A percentile compares a stretch with the other conserved stretches of the same genome.
Conservation (phyloP, 2,888 invertebrate genomes). For the Conops quadrifasciatus region DNA sequence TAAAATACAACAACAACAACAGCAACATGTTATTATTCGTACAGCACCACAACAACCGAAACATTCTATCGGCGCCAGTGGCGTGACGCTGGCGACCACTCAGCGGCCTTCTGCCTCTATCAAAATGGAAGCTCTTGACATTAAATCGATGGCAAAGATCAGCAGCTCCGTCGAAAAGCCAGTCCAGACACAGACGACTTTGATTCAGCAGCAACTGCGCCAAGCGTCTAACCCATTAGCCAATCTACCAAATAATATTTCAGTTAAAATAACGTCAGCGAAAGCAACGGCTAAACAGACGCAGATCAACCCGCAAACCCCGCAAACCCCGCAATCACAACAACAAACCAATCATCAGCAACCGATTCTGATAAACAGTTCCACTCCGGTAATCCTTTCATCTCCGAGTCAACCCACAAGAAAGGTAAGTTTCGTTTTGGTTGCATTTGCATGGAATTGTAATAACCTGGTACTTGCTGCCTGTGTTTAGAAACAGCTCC, state of each 20-base stretch:
- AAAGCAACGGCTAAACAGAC: constrained; percentile 51
- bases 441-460: background rate
- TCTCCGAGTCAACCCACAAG: constrained; percentile 54
- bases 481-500: constrained; percentile 50
- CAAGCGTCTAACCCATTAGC: constrained; percentile 57
- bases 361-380: constrained; percentile 60
- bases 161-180: constrained; percentile 45
- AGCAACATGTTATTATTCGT: constrained; percentile 52
- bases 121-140: constrained; percentile 61
- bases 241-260: constrained; percentile 62
- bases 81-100: constrained; percentile 38
- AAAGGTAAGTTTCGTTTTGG: constrained; percentile 44
- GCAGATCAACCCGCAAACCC: constrained; percentile 42
- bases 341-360: constrained; percentile 53
- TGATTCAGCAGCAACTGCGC: constrained; percentile 54
- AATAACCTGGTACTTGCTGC: background rate
- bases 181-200: constrained; percentile 39
- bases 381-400: constrained; percentile 60
- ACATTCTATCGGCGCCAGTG: constrained; percentile 45
- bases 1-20: constrained; percentile 47
- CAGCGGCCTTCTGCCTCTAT: constrained; percentile 46
- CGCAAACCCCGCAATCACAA: constrained; percentile 43
- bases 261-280: constrained; percentile 61
- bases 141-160: constrained; percentile 54
- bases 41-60: constrained; percentile 47